These are phyloP conservation scores for Latrodectus elegans DNA, from an alignment of 2,888 invertebrate species.

Conservation along the genomic window DNA sequence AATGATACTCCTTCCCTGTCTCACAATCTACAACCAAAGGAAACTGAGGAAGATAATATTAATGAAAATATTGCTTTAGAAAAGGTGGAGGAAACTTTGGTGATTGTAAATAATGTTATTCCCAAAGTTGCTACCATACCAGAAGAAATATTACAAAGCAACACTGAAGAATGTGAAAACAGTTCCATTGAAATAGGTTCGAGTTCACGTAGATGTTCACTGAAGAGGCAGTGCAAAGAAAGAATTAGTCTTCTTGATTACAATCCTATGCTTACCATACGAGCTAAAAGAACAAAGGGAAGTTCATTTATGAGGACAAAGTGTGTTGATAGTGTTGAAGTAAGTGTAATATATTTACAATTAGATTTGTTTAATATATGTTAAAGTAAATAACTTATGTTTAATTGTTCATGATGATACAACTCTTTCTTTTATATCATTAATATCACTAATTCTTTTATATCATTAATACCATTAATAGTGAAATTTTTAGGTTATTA, in stretches of 20 bases:
- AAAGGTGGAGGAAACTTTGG: background rate
- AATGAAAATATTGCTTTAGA: background rate
- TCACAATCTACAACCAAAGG: background rate
- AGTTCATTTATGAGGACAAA: slow-evolving; percentile 28
- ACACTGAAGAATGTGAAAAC: slow-evolving; percentile 11
- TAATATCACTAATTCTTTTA: too few species aligned
- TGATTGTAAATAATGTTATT: background rate
- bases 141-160: background rate
- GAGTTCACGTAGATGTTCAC: slow-evolving; percentile 55
- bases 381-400: too few species aligned
- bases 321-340: slow-evolving; percentile 34
- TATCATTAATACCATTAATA: too few species aligned
- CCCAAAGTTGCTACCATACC: background rate
- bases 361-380: background rate
- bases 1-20: slow-evolving; percentile 6
- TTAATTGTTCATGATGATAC: too few species aligned
- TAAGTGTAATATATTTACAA: slow-evolving; percentile 21
- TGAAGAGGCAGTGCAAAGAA: slow-evolving; percentile 64
- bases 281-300: slow-evolving; percentile 46
- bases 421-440: too few species aligned
- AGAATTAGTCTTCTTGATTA: slow-evolving; percentile 61
- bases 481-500: too few species aligned
- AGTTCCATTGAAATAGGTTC: slow-evolving; percentile 12
- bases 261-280: slow-evolving; percentile 56
- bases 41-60: background rate